Conservation (phyloP, 2,113 vertebrate species). For the Conger conger region DNA sequence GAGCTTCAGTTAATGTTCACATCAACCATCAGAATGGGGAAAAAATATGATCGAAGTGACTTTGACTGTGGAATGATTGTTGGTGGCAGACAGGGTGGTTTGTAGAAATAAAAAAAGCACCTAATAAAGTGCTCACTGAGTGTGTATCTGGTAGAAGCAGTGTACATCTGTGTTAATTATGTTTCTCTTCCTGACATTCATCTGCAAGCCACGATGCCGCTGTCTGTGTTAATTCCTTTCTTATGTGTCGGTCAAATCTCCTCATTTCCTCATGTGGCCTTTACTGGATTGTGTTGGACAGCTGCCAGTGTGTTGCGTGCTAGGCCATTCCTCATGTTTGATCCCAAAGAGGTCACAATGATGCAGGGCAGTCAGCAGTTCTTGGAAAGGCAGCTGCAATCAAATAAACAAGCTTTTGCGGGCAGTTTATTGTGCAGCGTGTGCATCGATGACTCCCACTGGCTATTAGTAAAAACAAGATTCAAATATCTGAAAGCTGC, state of each 20-base stretch:
- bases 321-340: background rate
- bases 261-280: conserved; percentile 5
- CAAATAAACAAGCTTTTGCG: background rate
- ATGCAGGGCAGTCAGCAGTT: background rate
- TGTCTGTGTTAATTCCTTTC: background rate
- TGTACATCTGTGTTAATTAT: background rate
- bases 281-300: conserved; percentile 12
- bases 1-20: no score
- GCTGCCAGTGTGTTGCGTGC: background rate
- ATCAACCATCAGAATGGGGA: no score
- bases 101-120: no score
- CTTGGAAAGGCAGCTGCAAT: conserved; percentile 5
- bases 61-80: no score
- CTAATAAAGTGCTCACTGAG: no score
- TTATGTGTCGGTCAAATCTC: background rate
- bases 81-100: no score
- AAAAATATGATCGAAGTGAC: no score
- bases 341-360: background rate
- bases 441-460: conserved; percentile 1
- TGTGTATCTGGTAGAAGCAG: background rate
- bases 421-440: background rate
- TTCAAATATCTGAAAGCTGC: background rate
- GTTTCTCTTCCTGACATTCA: background rate
- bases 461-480: background rate
- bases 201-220: background rate